These are phyloP conservation scores for Onychomys torridus DNA, from an alignment of 2,797 vertebrate genomes.

Conservation along the genomic window DNA sequence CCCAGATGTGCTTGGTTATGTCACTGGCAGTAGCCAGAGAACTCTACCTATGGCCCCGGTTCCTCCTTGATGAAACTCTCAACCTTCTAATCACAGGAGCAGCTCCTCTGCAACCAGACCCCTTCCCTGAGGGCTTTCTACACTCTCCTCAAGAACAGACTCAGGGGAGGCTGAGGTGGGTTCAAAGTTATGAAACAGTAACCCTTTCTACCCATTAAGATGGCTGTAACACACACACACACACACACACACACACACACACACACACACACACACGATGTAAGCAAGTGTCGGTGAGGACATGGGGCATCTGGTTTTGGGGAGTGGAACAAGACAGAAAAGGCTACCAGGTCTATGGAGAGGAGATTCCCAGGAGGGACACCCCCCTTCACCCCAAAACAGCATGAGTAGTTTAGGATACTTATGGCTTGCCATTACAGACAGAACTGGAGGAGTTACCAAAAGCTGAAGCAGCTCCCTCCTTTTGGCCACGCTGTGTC, in stretches of 20 bases:
- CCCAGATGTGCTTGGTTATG: accelerated
- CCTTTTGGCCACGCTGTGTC: neutral
- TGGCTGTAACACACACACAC: neutral
- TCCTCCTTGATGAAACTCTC: no score
- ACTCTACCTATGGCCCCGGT: neutral
- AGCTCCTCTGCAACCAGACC: neutral
- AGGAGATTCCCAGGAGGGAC: no score
- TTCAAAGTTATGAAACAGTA: neutral
- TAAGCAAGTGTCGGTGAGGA: neutral
- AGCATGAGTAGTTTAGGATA: neutral
- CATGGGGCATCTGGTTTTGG: neutral
- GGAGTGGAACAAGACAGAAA: no score
- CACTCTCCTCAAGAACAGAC: neutral
- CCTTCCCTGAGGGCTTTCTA: neutral
- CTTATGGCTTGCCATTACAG: neutral
- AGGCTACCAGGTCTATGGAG: neutral
- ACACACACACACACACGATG: neutral
- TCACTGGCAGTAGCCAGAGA: neutral
- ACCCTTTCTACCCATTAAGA: neutral
- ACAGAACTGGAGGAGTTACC: neutral
- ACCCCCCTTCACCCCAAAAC: neutral
- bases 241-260: neutral
- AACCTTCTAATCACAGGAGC: neutral
- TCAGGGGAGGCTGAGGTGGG: neutral
- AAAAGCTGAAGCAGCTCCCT: neutral